These are phyloP conservation scores for Magallana angulata DNA, from an alignment of 1,140 invertebrate species.

Conservation along the genomic window DNA sequence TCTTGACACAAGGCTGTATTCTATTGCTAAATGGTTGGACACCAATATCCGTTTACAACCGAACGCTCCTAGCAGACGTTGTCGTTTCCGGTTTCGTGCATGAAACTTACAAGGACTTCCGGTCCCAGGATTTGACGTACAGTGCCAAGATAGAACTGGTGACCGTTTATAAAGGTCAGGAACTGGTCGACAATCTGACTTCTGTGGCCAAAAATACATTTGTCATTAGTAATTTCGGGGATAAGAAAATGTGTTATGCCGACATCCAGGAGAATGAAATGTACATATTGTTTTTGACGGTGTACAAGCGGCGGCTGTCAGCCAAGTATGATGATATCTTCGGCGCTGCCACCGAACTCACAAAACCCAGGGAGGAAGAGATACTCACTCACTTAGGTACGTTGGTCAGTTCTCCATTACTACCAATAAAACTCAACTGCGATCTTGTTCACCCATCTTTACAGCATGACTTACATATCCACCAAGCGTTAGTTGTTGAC, in stretches of 20 bases:
- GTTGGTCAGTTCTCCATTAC: not conserved
- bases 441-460: no score
- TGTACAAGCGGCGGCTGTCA: constrained; percentile 72
- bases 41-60: constrained; percentile 72
- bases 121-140: constrained; percentile 71
- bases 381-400: constrained; percentile 71
- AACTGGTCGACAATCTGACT: constrained; percentile 60
- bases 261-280: constrained; percentile 70
- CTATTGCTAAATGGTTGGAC: constrained; percentile 77
- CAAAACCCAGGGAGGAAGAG: constrained; percentile 67
- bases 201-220: constrained; percentile 60
- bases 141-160: constrained; percentile 70
- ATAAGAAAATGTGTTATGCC: constrained; percentile 76
- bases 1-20: constrained; percentile 67
- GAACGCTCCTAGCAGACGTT: constrained; percentile 73
- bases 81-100: constrained; percentile 68
- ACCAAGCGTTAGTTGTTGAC: no score
- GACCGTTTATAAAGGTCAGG: constrained; percentile 71
- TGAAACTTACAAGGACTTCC: constrained; percentile 68
- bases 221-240: constrained; percentile 78
- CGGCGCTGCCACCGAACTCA: constrained; percentile 72
- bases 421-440: no score
- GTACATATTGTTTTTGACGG: constrained; percentile 77
- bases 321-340: constrained; percentile 79
- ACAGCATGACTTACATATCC: no score